Conservation (phyloP, 2,113 vertebrate species). For the Tachycineta bicolor region DNA sequence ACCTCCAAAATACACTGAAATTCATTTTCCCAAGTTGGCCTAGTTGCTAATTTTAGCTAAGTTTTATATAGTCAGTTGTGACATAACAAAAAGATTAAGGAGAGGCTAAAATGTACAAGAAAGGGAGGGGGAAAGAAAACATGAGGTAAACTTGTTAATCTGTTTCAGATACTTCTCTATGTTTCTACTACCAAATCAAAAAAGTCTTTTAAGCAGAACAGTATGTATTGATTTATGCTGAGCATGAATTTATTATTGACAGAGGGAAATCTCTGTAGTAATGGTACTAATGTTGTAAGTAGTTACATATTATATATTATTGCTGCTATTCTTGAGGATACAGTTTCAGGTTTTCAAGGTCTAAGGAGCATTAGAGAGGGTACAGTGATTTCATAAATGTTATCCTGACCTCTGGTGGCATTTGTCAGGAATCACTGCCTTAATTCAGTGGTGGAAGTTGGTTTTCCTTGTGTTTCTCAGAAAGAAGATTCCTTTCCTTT, state of each 20-base stretch:
- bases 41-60: background rate
- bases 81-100: background rate
- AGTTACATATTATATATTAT: background rate
- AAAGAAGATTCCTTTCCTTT: background rate
- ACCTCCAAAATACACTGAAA: background rate
- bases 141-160: background rate
- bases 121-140: background rate
- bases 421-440: background rate
- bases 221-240: background rate
- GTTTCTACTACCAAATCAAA: background rate
- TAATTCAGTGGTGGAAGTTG: background rate
- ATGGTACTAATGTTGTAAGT: background rate
- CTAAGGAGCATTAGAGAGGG: background rate
- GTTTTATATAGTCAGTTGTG: background rate
- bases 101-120: background rate
- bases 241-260: background rate
- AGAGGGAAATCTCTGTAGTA: background rate
- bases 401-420: constrained; percentile 41
- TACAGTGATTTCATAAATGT: background rate
- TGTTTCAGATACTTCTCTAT: background rate
- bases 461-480: background rate
- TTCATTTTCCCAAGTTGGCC: background rate
- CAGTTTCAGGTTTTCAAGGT: background rate
- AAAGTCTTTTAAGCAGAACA: background rate
- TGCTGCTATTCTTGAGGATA: background rate